Conservation (phyloP, 2,888 invertebrate species). For the Siphlonurus alternatus region DNA sequence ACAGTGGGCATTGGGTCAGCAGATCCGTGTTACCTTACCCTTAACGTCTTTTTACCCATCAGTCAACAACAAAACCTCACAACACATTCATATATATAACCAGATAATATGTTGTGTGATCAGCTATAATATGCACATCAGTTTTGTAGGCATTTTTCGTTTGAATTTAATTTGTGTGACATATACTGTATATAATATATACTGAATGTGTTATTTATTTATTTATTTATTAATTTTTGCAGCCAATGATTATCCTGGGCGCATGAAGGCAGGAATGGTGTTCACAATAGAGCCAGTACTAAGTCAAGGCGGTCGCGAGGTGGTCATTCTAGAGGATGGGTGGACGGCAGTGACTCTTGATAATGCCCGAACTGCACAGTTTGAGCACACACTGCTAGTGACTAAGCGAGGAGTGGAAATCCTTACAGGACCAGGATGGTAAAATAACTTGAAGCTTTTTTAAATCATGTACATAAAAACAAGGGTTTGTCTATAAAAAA, state of each 20-base stretch:
- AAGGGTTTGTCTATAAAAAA: background rate
- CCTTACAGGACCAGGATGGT: conserved; percentile 37
- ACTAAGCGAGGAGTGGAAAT: conserved; percentile 61
- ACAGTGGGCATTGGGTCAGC: too few relatives aligned
- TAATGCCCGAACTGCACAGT: conserved; percentile 68
- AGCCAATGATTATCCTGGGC: conserved; percentile 48
- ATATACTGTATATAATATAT: too few relatives aligned
- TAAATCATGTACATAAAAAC: background rate
- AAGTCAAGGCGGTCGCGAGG: conserved; percentile 49
- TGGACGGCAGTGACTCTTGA: conserved; percentile 87
- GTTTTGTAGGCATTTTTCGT: too few relatives aligned
- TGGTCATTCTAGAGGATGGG: conserved; percentile 61
- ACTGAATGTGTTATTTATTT: too few relatives aligned
- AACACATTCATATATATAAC: too few relatives aligned
- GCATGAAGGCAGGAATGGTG: conserved; percentile 77
- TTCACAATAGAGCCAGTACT: conserved; percentile 90
- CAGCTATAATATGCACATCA: too few relatives aligned
- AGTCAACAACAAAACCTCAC: too few relatives aligned
- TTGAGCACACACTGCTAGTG: conserved; percentile 80
- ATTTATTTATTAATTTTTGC: too few relatives aligned
- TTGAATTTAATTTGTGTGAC: too few relatives aligned
- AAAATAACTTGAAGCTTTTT: background rate
- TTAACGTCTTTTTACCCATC: too few relatives aligned
- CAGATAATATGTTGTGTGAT: too few relatives aligned
- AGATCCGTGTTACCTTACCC: too few relatives aligned